Conservation (phyloP, 2,888 invertebrate genomes). For the Cataglyphis rosenhaueri region DNA sequence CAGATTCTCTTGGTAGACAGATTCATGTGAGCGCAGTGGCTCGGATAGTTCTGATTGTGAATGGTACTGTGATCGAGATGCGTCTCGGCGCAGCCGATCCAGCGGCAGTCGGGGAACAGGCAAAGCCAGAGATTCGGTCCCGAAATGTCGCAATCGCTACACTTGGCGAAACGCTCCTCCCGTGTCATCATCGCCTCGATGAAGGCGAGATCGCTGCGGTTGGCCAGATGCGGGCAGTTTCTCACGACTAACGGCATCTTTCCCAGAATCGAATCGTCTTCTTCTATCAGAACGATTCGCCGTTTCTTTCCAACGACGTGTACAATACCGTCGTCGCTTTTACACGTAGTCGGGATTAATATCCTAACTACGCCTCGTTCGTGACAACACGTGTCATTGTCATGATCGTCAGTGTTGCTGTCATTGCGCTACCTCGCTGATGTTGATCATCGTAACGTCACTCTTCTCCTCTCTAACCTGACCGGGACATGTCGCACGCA, state of each 20-base stretch:
- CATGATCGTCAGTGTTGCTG: not conserved
- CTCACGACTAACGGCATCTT: slow-evolving; percentile 82
- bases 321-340: slow-evolving; percentile 30
- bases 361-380: slow-evolving; percentile 54
- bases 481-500: slow-evolving; percentile 64
- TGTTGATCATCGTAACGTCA: slow-evolving; percentile 15
- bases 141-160: slow-evolving; percentile 90
- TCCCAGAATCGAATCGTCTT: not conserved
- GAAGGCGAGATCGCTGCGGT: slow-evolving; percentile 79
- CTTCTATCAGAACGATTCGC: not conserved
- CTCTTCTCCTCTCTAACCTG: slow-evolving; percentile 71
- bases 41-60: slow-evolving; percentile 91
- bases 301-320: not conserved
- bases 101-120: slow-evolving; percentile 91
- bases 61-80: slow-evolving; percentile 93
- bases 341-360: slow-evolving; percentile 40
- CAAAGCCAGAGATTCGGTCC: slow-evolving; percentile 96
- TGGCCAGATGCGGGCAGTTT: slow-evolving; percentile 82
- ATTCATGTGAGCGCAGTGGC: slow-evolving; percentile 94
- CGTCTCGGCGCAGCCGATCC: slow-evolving; percentile 94
- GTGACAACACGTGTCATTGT: slow-evolving; percentile 43
- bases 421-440: not conserved
- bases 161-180: slow-evolving; percentile 84
- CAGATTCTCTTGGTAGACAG: slow-evolving; percentile 93
- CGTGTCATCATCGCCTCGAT: slow-evolving; percentile 79